Evolutionary conservation across 2,113 vertebrate species (phyloP).

Genomic region (Bagarius yarrelli): DNA sequence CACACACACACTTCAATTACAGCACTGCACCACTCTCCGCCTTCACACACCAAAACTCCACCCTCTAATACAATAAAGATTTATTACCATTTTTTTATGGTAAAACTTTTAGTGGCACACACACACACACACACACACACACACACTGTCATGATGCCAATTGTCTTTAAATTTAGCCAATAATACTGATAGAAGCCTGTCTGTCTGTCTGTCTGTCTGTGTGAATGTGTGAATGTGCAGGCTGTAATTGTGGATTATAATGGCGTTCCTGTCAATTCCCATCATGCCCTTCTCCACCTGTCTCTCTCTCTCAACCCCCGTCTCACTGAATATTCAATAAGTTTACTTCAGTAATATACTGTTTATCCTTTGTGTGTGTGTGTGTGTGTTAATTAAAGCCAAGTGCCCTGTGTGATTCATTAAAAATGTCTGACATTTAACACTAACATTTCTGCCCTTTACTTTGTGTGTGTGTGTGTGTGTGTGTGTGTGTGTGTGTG

Average conservation of each 20-base stretch:
- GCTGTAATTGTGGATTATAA: not conserved
- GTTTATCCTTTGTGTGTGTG: not conserved
- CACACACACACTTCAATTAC: too few relatives aligned
- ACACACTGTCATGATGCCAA: too few relatives aligned
- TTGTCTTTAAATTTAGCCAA: too few relatives aligned
- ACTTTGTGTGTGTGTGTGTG: conserved; percentile 35
- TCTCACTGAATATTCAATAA: not conserved
- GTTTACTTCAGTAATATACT: too few relatives aligned
- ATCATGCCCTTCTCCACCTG: not conserved
- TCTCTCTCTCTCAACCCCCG: not conserved
- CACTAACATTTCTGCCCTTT: conserved; percentile 10
- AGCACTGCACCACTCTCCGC: conserved; percentile 35
- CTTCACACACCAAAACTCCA: conserved; percentile 63
- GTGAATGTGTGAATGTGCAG: not conserved
- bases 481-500: conserved; percentile 19
- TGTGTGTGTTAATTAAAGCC: conserved; percentile 28
- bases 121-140: not conserved
- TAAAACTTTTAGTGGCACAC: not conserved
- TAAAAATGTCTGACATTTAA: conserved; percentile 21
- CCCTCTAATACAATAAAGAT: conserved; percentile 59
- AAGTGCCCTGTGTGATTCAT: not conserved
- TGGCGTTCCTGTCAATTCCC: not conserved
- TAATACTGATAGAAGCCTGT: too few relatives aligned
- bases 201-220: not conserved
- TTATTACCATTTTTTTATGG: conserved; percentile 26